Conservation (phyloP, 2,888 invertebrate species). For the Ormia ochracea region DNA sequence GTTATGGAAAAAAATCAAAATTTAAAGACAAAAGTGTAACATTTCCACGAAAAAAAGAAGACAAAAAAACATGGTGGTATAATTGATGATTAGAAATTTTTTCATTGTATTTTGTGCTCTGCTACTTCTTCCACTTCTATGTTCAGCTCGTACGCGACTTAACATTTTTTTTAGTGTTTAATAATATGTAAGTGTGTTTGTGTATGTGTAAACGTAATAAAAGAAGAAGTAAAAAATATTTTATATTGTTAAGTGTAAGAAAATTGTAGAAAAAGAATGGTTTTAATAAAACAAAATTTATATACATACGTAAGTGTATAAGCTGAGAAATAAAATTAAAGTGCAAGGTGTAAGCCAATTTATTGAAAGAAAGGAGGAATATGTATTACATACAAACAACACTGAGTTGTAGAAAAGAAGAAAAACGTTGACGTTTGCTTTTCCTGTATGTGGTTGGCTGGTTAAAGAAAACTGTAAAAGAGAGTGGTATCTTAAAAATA, state of each 20-base stretch:
- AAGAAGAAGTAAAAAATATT: conserved; percentile 40
- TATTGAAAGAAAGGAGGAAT: conserved; percentile 10
- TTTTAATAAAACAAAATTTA: conserved; percentile 25
- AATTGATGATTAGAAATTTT: conserved; percentile 74
- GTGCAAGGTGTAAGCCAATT: conserved; percentile 44
- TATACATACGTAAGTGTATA: neutral
- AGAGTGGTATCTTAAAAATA: conserved; percentile 24
- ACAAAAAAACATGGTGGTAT: conserved; percentile 69
- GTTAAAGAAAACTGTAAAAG: conserved; percentile 48
- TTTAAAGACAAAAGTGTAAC: conserved; percentile 62
- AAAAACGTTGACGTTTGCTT: conserved; percentile 61
- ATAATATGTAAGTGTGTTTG: conserved; percentile 26
- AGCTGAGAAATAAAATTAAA: conserved; percentile 24
- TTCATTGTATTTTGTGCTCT: conserved; percentile 67
- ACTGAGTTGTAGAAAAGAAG: conserved; percentile 10
- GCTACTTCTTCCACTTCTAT: conserved; percentile 56
- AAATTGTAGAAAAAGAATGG: conserved; percentile 28
- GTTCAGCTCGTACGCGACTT: conserved; percentile 58
- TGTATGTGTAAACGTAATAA: conserved; percentile 36
- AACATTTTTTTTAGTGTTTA: conserved; percentile 49
- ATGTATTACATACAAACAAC: conserved; percentile 4
- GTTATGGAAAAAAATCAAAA: conserved; percentile 50
- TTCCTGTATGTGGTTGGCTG: conserved; percentile 44
- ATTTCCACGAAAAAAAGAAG: conserved; percentile 64
- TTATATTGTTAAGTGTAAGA: conserved; percentile 26